Evolutionary conservation across 2,888 invertebrate species (phyloP).

Genomic region (Thera britannica): DNA sequence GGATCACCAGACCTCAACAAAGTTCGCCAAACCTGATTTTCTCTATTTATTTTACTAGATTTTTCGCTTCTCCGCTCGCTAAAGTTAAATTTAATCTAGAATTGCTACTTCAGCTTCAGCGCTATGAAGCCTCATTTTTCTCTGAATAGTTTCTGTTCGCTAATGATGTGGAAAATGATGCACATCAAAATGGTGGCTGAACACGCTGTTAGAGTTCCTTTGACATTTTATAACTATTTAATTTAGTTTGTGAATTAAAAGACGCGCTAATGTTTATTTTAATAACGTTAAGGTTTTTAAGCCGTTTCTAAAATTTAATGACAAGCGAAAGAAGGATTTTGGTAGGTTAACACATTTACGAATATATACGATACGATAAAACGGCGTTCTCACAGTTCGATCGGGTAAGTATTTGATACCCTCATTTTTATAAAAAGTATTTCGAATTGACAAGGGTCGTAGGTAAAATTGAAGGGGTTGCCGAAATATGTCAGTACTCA

Average conservation of each 20-base stretch:
- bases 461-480: slow-evolving; percentile 16
- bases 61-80: slow-evolving; percentile 18
- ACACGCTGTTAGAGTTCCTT: slow-evolving; percentile 25
- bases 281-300: neutral
- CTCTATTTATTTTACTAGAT: slow-evolving; percentile 13
- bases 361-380: too few species aligned
- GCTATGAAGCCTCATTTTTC: slow-evolving; percentile 26
- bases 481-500: slow-evolving; percentile 9
- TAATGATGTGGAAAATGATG: slow-evolving; percentile 42
- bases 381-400: neutral
- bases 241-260: slow-evolving; percentile 16
- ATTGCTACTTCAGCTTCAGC: slow-evolving; percentile 7
- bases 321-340: too few species aligned
- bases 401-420: slow-evolving; percentile 8
- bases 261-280: slow-evolving; percentile 13
- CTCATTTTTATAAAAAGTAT: slow-evolving; percentile 20
- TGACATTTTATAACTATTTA: slow-evolving; percentile 24
- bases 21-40: slow-evolving; percentile 10
- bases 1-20: slow-evolving; percentile 15
- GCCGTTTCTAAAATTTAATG: neutral
- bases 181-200: slow-evolving; percentile 24
- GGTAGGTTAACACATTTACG: neutral
- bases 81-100: slow-evolving; percentile 38
- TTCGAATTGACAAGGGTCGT: slow-evolving; percentile 18
- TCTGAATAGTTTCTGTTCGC: slow-evolving; percentile 37